Base-by-base conservation (phyloP, 2,113 vertebrate species). In the Strix aluco region DNA sequence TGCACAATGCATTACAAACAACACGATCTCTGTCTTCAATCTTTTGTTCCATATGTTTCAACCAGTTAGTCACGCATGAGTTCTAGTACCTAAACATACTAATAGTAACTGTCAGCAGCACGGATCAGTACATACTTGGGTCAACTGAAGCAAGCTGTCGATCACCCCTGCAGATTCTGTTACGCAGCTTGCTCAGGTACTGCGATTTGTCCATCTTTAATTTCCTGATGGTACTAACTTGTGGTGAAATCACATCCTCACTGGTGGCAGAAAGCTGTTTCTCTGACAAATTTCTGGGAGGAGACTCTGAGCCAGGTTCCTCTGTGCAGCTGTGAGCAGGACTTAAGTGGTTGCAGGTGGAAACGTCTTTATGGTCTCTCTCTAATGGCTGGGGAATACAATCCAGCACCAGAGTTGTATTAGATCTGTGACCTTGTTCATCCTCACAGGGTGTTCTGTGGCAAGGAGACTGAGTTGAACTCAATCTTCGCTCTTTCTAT, bases 61-160 rank as follows among this genome's bases (percentile, higher is more conserved):
- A 51, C 47, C 11, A 81, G n/a, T 12, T 65, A 78, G n/a, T 25
- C 19, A 59, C 2, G 9, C 22, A 29, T 2, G 1, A 86, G 49
- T 34, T 79, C 40, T 13, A 73, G 30, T 5, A 38, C n/a, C 66
- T 78, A 94, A 65, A 54, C 11, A 22, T 19, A 87, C 40, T 86
- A 72, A 17, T 5, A 78, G 36, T 9, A 92, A 92, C 3, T 30
- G 38, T 8, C 61, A 88, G 9, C 77, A 96, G 44, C 70, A 65
- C 38, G 36, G 63, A 46, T 1, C 32, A 93, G 67, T 92, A 98
- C 98, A 97, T 98, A 98, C 98, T 98, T 98, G 98, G 97, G 69
- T 98, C 98, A 96, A 87, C 21, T 62, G 97, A 97, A 91, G 97
- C 90, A 88, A 97, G 81, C 5, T 86, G 94, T 13, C 72, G 95